phyloP scores from a whole-genome alignment of 2,113 vertebrate genomes.

The Sturnus vulgaris region DNA sequence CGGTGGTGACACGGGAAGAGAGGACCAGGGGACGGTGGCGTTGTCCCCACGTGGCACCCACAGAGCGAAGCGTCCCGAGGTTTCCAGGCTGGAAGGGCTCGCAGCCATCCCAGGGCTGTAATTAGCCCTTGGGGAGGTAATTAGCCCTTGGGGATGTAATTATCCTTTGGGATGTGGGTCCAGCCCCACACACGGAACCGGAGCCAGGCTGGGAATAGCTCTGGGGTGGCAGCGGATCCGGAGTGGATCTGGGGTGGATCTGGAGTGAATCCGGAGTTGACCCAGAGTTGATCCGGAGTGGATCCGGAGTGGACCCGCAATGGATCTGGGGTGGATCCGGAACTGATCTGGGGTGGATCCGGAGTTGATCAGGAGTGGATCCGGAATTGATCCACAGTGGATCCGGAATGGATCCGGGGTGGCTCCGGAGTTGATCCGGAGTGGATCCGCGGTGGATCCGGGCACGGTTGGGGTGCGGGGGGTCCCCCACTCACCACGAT shows the following conservation, averaged over 20 bases:
- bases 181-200: rapidly evolving
- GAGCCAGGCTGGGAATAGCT: background rate
- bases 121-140: background rate
- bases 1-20: background rate
- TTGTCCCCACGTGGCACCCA: background rate
- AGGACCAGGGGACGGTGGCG: background rate
- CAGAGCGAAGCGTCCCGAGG: rapidly evolving
- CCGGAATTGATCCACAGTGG: no score
- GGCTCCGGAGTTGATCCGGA: rapidly evolving
- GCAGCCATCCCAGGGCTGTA: background rate
- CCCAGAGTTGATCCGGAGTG: no score
- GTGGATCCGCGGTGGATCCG: rapidly evolving
- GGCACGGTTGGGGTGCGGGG: rapidly evolving
- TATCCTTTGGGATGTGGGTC: no score
- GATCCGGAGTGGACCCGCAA: no score
- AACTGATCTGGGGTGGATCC: no score
- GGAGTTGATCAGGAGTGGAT: no score
- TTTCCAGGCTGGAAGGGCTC: background rate
- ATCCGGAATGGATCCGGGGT: no score
- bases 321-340: no score
- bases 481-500: constrained; percentile 77
- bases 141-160: background rate
- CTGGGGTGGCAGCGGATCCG: no score
- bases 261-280: no score
- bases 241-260: no score